These are phyloP conservation scores for Syngnathus floridae DNA, from an alignment of 2,113 vertebrate genomes.

Conservation along the genomic window DNA sequence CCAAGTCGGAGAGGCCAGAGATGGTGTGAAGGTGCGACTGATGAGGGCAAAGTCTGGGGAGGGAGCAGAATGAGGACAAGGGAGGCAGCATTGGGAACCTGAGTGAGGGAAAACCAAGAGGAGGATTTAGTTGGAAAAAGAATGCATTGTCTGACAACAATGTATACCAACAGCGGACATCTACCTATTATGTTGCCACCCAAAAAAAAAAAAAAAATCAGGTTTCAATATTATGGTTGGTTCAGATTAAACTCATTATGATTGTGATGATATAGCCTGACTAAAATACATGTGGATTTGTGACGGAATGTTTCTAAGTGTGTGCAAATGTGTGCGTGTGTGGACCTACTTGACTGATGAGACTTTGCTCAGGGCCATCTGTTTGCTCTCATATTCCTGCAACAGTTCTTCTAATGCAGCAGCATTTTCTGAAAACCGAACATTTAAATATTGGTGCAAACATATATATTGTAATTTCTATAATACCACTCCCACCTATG, in stretches of 20 bases:
- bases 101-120: conserved; percentile 1
- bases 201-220: too few species aligned
- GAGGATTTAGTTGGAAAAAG: not conserved
- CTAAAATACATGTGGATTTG: too few species aligned
- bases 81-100: conserved; percentile 65
- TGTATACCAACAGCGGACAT: too few species aligned
- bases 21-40: conserved; percentile 90
- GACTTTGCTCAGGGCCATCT: conserved; percentile 66
- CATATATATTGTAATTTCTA: not conserved
- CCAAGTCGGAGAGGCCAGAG: conserved; percentile 79
- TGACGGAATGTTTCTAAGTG: not conserved
- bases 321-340: not conserved
- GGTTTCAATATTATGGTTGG: too few species aligned
- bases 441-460: not conserved
- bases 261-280: too few species aligned
- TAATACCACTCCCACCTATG: not conserved
- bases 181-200: too few species aligned
- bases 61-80: conserved; percentile 66
- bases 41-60: conserved; percentile 76
- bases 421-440: conserved; percentile 78
- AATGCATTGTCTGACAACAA: too few species aligned
- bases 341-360: conserved; percentile 77
- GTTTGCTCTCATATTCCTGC: conserved; percentile 83
- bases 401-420: conserved; percentile 89
- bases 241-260: too few species aligned